phyloP scores from a whole-genome alignment of 2,888 invertebrate genomes.

The Temnothorax ravouxi region DNA sequence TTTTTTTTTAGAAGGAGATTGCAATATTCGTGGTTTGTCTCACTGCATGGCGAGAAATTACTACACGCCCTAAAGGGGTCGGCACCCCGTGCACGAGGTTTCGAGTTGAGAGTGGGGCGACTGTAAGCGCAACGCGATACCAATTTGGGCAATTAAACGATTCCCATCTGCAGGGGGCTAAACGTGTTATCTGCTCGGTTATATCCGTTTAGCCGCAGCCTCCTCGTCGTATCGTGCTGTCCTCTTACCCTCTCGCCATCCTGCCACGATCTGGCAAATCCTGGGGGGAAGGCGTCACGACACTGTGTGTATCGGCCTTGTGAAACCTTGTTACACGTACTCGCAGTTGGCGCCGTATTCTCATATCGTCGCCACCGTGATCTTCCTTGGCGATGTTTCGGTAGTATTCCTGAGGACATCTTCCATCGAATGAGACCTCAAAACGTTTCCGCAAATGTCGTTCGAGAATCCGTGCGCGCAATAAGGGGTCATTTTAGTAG shows the following conservation, averaged over 20 bases:
- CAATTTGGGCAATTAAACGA: constrained; percentile 84
- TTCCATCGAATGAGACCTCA: constrained; percentile 70
- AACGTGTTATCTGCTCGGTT: constrained; percentile 81
- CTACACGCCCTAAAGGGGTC: not conserved
- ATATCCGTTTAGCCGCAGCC: constrained; percentile 72
- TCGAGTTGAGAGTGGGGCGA: constrained; percentile 45
- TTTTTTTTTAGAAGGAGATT: not conserved
- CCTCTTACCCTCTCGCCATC: constrained; percentile 40
- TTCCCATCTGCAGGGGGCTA: constrained; percentile 77
- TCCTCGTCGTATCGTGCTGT: constrained; percentile 45
- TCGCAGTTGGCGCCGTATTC: constrained; percentile 79
- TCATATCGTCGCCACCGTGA: constrained; percentile 73
- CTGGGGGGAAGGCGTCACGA: constrained; percentile 67
- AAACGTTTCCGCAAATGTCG: constrained; percentile 62
- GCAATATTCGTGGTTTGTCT: not conserved
- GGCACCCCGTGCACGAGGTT: not conserved
- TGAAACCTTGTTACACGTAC: constrained; percentile 79
- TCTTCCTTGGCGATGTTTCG: constrained; percentile 39
- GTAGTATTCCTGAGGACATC: constrained; percentile 28
- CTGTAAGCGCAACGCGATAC: constrained; percentile 71
- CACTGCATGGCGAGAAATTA: constrained; percentile 16
- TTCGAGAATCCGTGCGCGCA: not conserved
- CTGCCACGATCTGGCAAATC: constrained; percentile 37
- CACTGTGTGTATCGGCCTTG: constrained; percentile 71
- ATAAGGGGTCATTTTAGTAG: not conserved